A percentile compares a stretch with the other conserved stretches of the same genome.
Conservation (phyloP, 2,797 vertebrate genomes). For the Pelodytes ibericus region DNA sequence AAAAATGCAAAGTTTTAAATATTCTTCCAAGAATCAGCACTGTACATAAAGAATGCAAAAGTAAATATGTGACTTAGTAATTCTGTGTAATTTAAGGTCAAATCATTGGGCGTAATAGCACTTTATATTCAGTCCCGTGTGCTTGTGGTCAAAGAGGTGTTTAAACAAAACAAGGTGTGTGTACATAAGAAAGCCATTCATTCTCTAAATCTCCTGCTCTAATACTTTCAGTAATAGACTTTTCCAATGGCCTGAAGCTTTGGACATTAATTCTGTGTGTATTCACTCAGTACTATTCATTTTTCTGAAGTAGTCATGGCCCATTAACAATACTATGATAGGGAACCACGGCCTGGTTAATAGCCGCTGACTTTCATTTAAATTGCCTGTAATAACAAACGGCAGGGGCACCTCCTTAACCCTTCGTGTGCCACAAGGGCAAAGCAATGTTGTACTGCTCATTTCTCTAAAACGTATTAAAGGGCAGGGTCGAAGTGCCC, state of each 20-base stretch:
- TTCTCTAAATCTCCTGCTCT: not conserved
- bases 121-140: not conserved
- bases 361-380: slow-evolving; percentile 39
- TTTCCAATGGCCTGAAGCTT: slow-evolving; percentile 18
- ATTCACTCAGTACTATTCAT: slow-evolving; percentile 15
- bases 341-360: slow-evolving; percentile 29
- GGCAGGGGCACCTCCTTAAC: slow-evolving; percentile 3
- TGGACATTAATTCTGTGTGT: slow-evolving; percentile 31
- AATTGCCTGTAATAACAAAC: slow-evolving; percentile 48
- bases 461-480: no score
- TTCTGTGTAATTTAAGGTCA: not conserved
- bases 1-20: no score
- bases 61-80: not conserved
- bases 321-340: slow-evolving; percentile 44
- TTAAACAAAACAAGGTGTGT: not conserved
- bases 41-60: no score
- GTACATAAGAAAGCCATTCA: not conserved
- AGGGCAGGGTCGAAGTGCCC: no score
- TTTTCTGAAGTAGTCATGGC: slow-evolving; percentile 24
- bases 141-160: not conserved
- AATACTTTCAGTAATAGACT: slow-evolving; percentile 15
- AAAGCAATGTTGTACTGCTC: no score
- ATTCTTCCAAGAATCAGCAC: no score
- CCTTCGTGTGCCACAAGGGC: not conserved
- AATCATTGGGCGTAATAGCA: not conserved